phyloP scores from a whole-genome alignment of 2,113 vertebrate species.

The Ginglymostoma cirratum region DNA sequence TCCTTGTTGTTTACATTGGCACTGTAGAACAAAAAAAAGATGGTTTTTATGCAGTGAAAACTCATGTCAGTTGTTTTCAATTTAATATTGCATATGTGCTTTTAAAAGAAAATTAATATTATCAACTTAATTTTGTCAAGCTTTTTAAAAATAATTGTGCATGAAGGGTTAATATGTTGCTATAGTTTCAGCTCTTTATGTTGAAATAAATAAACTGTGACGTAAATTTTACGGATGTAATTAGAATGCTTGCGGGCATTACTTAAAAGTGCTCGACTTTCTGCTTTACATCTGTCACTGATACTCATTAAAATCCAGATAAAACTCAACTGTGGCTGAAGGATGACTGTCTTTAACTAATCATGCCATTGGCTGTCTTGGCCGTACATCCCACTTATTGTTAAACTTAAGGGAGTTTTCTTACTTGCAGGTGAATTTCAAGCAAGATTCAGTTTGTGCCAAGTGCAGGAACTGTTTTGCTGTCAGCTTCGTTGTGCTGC shows the following conservation, averaged over 20 bases:
- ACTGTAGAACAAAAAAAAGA: not conserved
- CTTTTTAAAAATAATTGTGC: not conserved
- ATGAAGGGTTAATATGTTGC: too few relatives aligned
- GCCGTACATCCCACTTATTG: not conserved
- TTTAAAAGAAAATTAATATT: not conserved
- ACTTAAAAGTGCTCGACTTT: not conserved
- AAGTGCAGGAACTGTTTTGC: not conserved
- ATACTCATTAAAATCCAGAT: not conserved
- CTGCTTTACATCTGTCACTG: slow-evolving; percentile 28
- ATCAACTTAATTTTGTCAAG: not conserved
- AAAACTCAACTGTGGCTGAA: not conserved
- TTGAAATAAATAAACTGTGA: not conserved
- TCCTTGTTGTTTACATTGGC: not conserved
- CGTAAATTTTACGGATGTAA: not conserved
- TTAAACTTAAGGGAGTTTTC: not conserved
- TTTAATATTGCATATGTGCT: not conserved
- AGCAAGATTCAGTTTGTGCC: not conserved
- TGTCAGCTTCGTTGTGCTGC: not conserved
- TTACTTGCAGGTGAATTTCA: not conserved
- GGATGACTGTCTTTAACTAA: slow-evolving; percentile 30
- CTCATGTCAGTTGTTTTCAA: not conserved
- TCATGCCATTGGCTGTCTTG: not conserved
- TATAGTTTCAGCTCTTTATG: too few relatives aligned
- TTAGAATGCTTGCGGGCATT: not conserved
- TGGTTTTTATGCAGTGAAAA: not conserved